These are phyloP conservation scores for Homalodisca vitripennis DNA, from an alignment of 1,140 invertebrate genomes.

Conservation along the genomic window DNA sequence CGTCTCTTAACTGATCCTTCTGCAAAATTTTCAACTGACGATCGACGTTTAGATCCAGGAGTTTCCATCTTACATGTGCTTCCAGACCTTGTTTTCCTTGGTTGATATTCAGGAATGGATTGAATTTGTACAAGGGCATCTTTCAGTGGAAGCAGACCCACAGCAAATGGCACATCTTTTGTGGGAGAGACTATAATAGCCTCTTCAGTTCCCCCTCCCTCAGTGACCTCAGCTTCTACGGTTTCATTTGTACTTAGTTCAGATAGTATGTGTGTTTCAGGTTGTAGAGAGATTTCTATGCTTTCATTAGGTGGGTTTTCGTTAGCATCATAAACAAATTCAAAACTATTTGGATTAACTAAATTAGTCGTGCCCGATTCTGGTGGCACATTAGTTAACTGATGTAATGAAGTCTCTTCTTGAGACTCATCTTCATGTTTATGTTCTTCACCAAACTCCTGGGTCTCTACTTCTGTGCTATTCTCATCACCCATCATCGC, in stretches of 20 bases:
- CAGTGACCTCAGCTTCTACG: not conserved
- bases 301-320: not conserved
- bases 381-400: not conserved
- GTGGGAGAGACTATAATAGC: slow-evolving; percentile 40
- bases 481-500: slow-evolving; percentile 38
- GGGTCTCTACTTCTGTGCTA: slow-evolving; percentile 13
- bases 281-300: not conserved
- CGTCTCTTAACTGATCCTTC: slow-evolving; percentile 26
- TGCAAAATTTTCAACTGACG: slow-evolving; percentile 10
- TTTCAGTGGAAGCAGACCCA: slow-evolving; percentile 50
- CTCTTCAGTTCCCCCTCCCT: slow-evolving; percentile 1
- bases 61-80: slow-evolving; percentile 24
- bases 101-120: slow-evolving; percentile 52
- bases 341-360: not conserved
- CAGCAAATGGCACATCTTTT: slow-evolving; percentile 52
- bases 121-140: slow-evolving; percentile 53
- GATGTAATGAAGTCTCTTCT: not conserved
- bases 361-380: not conserved
- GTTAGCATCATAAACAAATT: slow-evolving; percentile 2
- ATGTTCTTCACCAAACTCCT: slow-evolving; percentile 23
- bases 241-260: not conserved
- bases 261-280: no score
- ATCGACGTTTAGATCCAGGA: slow-evolving; percentile 18
- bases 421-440: not conserved
- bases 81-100: slow-evolving; percentile 50